Conservation (phyloP, 2,888 invertebrate species). For the Byasa hedistus region DNA sequence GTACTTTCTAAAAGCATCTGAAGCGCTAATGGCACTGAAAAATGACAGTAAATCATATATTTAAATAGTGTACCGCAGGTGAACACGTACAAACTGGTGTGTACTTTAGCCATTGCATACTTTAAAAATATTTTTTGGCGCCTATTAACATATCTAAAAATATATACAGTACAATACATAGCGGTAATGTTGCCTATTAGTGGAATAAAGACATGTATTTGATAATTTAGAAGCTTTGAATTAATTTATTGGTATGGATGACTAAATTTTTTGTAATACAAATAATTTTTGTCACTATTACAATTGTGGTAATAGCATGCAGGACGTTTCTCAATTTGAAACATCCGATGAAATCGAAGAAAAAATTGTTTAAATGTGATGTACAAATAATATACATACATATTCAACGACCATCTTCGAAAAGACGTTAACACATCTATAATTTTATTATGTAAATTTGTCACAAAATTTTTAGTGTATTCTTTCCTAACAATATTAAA, state of each 20-base stretch:
- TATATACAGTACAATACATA: neutral
- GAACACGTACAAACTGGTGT: slow-evolving; percentile 30
- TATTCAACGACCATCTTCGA: slow-evolving; percentile 1
- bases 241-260: neutral
- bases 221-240: too few relatives aligned
- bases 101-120: slow-evolving; percentile 6
- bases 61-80: slow-evolving; percentile 39
- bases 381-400: slow-evolving; percentile 1
- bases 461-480: neutral
- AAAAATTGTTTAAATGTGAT: neutral
- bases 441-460: slow-evolving; percentile 2
- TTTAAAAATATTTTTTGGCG: slow-evolving; percentile 11
- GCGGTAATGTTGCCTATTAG: too few relatives aligned
- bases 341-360: neutral
- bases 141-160: slow-evolving; percentile 11
- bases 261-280: neutral
- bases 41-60: slow-evolving; percentile 45
- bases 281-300: neutral
- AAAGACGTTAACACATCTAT: slow-evolving; percentile 2
- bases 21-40: slow-evolving; percentile 50
- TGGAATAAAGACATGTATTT: too few relatives aligned
- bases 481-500: slow-evolving; percentile 4
- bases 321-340: neutral
- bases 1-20: slow-evolving; percentile 46
- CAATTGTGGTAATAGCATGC: neutral